phyloP scores from a whole-genome alignment of 2,113 vertebrate genomes.

The Eptesicus fuscus region DNA sequence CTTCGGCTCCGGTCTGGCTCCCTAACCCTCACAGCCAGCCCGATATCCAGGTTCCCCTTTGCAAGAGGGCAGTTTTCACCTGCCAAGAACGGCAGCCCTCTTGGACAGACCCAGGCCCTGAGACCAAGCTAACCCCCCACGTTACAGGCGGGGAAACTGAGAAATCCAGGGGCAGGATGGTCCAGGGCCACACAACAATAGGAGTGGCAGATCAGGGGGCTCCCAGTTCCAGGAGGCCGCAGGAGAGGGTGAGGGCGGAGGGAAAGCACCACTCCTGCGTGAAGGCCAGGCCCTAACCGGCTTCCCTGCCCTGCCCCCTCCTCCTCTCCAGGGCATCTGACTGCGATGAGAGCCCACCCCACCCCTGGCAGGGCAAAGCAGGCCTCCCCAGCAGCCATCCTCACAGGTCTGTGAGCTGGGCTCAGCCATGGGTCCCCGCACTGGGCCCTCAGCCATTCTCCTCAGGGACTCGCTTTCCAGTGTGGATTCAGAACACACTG shows the following conservation, averaged over 20 bases:
- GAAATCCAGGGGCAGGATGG: neutral
- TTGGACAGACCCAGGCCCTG: neutral
- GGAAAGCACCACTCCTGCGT: neutral
- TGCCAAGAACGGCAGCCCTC: neutral
- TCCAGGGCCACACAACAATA: neutral
- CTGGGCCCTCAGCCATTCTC: neutral
- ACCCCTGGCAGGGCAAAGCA: neutral
- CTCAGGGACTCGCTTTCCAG: neutral
- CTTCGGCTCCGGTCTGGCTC: neutral
- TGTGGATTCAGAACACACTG: rapidly evolving
- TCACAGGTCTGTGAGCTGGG: neutral
- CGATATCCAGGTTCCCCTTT: neutral
- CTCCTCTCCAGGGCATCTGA: neutral
- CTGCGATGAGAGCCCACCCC: rapidly evolving
- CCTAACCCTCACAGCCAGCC: neutral
- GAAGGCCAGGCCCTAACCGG: rapidly evolving
- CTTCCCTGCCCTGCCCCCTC: neutral
- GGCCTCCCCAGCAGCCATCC: neutral
- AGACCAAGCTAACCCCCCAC: neutral
- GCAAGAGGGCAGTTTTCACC: neutral
- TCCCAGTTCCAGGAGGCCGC: neutral
- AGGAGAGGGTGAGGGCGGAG: neutral
- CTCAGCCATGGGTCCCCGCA: neutral
- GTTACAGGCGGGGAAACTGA: neutral
- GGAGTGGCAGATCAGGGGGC: neutral